These are phyloP conservation scores for Aporophyla nigra DNA, from an alignment of 2,888 invertebrate species.

Conservation along the genomic window DNA sequence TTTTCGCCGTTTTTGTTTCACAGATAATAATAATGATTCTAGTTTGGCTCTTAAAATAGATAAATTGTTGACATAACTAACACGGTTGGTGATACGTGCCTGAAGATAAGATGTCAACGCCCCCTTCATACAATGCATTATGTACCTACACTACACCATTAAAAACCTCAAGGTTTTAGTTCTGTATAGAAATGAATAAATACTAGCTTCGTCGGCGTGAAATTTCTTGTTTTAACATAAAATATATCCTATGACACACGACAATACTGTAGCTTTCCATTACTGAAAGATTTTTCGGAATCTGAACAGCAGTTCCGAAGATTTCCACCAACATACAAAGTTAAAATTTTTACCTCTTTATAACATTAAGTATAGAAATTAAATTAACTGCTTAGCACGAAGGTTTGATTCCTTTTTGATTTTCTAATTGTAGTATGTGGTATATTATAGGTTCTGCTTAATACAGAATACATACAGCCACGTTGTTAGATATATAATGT, in stretches of 20 bases:
- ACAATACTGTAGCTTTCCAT: too few relatives aligned
- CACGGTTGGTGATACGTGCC: conserved; percentile 15
- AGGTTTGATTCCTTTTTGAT: not conserved
- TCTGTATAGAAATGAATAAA: not conserved
- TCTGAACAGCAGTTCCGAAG: too few relatives aligned
- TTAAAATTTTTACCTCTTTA: too few relatives aligned
- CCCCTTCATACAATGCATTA: conserved; percentile 4
- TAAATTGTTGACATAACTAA: conserved; percentile 50
- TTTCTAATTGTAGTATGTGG: not conserved
- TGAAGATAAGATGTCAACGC: conserved; percentile 60
- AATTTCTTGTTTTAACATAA: too few relatives aligned
- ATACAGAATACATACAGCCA: not conserved
- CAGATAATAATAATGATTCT: not conserved
- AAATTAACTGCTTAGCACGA: not conserved
- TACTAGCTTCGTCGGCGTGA: too few relatives aligned
- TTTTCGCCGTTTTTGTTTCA: not conserved
- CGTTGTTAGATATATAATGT: not conserved
- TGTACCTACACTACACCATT: not conserved
- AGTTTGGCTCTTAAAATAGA: conserved; percentile 41
- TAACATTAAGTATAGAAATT: not conserved
- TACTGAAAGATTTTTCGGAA: too few relatives aligned
- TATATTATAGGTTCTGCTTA: not conserved
- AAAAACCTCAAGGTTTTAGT: not conserved
- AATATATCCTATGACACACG: too few relatives aligned
- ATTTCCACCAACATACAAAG: too few relatives aligned